Evolutionary conservation across 2,797 vertebrate species (phyloP).

Genomic region (Malurus leucopterus): DNA sequence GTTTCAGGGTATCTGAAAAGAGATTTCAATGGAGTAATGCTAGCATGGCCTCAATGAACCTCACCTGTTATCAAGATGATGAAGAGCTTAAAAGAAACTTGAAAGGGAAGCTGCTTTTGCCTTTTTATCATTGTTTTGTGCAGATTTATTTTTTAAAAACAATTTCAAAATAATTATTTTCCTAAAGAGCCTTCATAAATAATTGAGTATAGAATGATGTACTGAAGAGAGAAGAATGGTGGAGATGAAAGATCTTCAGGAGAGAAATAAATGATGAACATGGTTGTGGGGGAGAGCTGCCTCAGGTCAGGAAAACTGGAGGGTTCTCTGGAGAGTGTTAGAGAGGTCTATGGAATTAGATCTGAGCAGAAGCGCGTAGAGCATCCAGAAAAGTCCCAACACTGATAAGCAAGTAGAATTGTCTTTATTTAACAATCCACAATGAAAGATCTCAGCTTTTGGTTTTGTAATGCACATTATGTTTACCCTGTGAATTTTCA

Average conservation of each 20-base stretch:
- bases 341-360: rapidly evolving
- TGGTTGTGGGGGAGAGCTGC: not conserved
- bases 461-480: not conserved
- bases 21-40: not conserved
- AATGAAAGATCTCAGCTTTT: not conserved
- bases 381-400: not conserved
- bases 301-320: not conserved
- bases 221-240: not conserved
- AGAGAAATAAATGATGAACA: not conserved
- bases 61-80: not conserved
- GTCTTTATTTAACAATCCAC: not conserved
- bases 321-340: not conserved
- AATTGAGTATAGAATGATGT: not conserved
- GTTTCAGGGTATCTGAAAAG: not conserved
- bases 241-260: not conserved
- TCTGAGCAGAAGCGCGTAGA: not conserved
- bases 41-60: not conserved
- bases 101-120: not conserved
- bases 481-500: not conserved
- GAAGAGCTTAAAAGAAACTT: not conserved
- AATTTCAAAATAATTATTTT: not conserved
- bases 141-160: not conserved
- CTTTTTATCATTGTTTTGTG: not conserved
- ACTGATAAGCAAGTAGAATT: not conserved
- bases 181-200: not conserved